Evolutionary conservation across 2,888 invertebrate species (phyloP), one percentile per base, ranked within the genome.

Genomic region (Clepsis dumicolana): DNA sequence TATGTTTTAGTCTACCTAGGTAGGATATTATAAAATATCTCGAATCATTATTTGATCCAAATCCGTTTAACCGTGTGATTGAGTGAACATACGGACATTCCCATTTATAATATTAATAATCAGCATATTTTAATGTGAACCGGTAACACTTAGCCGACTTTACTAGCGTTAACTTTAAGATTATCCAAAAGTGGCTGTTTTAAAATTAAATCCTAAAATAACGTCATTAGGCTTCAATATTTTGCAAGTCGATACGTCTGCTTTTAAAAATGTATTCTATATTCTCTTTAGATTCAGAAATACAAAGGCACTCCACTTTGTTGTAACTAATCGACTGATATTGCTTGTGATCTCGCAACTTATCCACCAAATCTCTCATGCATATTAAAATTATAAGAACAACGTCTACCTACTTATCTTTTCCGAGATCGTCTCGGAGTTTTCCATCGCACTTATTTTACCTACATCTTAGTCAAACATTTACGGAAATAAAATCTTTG

Each of bases 351-450:
- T 48, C 48, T 48, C 12, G 48, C 21, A 12, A 21, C 12, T 18
- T 48, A 48, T 21, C 44, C 2, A 12, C 48, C 8, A 21, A 48
- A 48, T 21, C 48, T 27, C 27, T 16, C 16, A 27, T 53, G 25
- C 5, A 53, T 53, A 53, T 27, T 53, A 16, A 53, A 27, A 53
- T 27, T 27, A 16, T 27, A 53, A 53, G 27, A 25, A 25, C 53
- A 25, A n/a, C 53, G 25, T 53, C 27, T 27, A 27, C 18, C 18
- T 44, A 18, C 7, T 7, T 44, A 44, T 18, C 7, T 44, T 27
- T 53, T 1, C 4, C 27, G 4, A n/a, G 0, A 2, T 21, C 12
- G 10, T 21, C 18, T 10, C 8, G 12, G 48, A 48, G 48, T 48
- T 21, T 48, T 21, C 21, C 10, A 8, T 48, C 21, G 12, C 35